Evolutionary conservation across 2,888 invertebrate species (phyloP).

Genomic region (Drosophila histrio): DNA sequence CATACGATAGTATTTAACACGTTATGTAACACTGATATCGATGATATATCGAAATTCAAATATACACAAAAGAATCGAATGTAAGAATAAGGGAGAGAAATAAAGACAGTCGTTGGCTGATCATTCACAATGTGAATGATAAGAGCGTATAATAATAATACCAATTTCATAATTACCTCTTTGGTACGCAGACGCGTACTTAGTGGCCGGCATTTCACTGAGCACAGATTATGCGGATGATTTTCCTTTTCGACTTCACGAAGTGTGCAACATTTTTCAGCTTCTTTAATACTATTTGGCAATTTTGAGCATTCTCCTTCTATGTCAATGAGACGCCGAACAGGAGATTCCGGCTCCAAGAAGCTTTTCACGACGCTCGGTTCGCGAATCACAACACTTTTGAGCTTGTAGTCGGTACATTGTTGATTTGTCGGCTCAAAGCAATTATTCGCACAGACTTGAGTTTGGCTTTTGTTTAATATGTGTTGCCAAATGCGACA

Average conservation of each 20-base stretch:
- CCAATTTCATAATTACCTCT: conserved; percentile 28
- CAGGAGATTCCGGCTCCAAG: background rate
- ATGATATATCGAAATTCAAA: too few species aligned
- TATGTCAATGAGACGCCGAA: conserved; percentile 31
- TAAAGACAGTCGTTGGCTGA: too few species aligned
- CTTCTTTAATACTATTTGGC: background rate
- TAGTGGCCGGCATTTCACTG: conserved; percentile 36
- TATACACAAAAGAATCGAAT: too few species aligned
- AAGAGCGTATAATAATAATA: background rate
- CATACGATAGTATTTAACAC: too few species aligned
- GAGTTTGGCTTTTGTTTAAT: background rate
- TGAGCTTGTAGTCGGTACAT: conserved; percentile 23
- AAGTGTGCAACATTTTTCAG: conserved; percentile 18
- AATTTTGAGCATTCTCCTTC: conserved; percentile 30
- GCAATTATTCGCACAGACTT: conserved; percentile 21
- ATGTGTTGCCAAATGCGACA: conserved; percentile 23
- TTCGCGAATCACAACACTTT: background rate
- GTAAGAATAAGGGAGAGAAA: too few species aligned
- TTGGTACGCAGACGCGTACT: conserved; percentile 33
- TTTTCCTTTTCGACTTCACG: background rate
- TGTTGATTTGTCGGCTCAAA: conserved; percentile 10
- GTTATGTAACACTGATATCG: too few species aligned
- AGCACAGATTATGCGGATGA: conserved; percentile 37
- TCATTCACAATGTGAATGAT: too few species aligned
- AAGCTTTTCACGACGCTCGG: background rate